Evolutionary conservation across 2,113 vertebrate genomes (phyloP).

Genomic region (Pseudonaja textilis): DNA sequence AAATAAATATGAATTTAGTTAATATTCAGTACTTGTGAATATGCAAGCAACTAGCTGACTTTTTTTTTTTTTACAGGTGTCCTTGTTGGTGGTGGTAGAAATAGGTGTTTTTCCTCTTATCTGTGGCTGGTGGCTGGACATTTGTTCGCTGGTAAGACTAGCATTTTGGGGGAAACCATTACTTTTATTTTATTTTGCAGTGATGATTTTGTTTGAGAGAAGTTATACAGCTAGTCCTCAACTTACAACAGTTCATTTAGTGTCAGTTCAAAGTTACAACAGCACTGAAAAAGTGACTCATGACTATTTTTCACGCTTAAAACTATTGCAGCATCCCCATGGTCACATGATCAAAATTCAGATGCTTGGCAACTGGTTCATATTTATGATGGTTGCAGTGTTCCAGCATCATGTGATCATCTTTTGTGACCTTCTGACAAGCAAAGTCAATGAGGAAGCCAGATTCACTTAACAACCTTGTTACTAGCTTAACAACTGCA

Average conservation of each 20-base stretch:
- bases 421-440: not conserved
- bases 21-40: not conserved
- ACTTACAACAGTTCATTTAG: not conserved
- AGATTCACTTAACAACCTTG: not conserved
- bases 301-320: not conserved
- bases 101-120: constrained; percentile 96
- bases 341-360: not conserved
- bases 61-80: constrained; percentile 75
- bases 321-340: not conserved
- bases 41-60: not conserved
- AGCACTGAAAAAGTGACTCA: not conserved
- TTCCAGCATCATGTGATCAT: not conserved
- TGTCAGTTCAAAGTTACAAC: not conserved
- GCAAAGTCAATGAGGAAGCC: not conserved
- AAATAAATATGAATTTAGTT: not conserved
- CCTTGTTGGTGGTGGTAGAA: constrained; percentile 93
- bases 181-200: not conserved
- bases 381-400: not conserved
- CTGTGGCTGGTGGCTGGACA: constrained; percentile 98
- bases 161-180: not conserved
- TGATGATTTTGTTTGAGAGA: not conserved
- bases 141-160: constrained; percentile 90
- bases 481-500: not conserved
- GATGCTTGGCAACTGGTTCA: not conserved
- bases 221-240: not conserved